Evolutionary conservation across 2,113 vertebrate genomes (phyloP).

Genomic region (Chaetorhynchus papuensis): DNA sequence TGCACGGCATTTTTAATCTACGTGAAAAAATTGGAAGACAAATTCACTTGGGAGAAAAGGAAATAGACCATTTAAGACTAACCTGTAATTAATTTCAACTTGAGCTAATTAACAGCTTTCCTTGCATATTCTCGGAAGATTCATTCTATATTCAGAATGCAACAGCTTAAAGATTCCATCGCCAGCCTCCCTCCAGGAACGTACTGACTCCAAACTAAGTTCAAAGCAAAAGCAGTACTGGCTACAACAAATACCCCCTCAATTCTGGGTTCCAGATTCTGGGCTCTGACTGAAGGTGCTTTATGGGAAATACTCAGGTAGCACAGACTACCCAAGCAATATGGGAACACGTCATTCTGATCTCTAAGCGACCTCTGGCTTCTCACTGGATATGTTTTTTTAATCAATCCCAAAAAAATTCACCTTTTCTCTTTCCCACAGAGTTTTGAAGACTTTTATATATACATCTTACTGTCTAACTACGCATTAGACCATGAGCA

Average conservation of each 20-base stretch:
- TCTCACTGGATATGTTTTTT: neutral
- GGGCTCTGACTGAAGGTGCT: neutral
- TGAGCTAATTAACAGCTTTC: conserved; percentile 39
- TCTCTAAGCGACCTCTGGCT: neutral
- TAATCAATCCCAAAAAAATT: neutral
- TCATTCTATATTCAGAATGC: neutral
- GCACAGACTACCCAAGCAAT: neutral
- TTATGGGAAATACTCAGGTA: neutral
- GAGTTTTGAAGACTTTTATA: neutral
- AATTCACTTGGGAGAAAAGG: conserved; percentile 6
- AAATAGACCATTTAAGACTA: conserved; percentile 16
- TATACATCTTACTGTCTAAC: neutral
- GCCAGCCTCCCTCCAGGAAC: neutral
- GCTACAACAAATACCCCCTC: neutral
- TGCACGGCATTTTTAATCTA: neutral
- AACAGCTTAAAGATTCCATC: neutral
- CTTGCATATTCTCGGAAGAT: neutral
- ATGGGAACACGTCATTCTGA: neutral
- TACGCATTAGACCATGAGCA: neutral
- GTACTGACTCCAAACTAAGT: neutral
- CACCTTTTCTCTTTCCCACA: neutral
- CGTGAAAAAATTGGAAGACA: neutral
- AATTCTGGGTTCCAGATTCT: neutral
- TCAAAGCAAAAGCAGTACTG: neutral
- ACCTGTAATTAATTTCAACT: conserved; percentile 57